A percentile compares a stretch with the other conserved stretches of the same genome.
These are phyloP conservation scores for Lobophora halterata DNA, from an alignment of 2,888 invertebrate genomes.

Conservation along the genomic window DNA sequence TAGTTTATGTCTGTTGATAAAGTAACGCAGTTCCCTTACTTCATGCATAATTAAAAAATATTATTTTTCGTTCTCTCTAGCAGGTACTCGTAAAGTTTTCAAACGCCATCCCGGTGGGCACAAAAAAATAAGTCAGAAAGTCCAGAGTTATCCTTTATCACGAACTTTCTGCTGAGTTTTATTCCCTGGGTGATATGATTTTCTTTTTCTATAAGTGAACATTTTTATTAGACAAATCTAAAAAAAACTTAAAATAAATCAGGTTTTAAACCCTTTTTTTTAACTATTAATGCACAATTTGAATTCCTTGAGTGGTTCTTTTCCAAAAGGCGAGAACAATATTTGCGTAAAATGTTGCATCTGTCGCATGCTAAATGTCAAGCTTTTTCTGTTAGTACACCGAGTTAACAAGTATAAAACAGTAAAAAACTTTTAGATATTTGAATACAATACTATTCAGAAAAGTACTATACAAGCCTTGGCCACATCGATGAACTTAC, in stretches of 20 bases:
- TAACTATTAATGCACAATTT: neutral
- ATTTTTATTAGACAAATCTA: slow-evolving; percentile 1
- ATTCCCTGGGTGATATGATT: slow-evolving; percentile 12
- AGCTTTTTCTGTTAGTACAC: no score
- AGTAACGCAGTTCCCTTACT: no score
- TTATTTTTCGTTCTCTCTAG: no score
- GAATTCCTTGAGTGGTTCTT: neutral
- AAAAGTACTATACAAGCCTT: no score
- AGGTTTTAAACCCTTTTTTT: neutral
- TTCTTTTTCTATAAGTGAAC: slow-evolving; percentile 3
- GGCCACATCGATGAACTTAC: no score
- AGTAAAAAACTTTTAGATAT: no score
- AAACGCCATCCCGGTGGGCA: slow-evolving; percentile 1
- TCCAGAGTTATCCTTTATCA: slow-evolving; percentile 9
- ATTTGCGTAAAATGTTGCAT: slow-evolving; percentile 46
- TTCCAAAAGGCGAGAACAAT: slow-evolving; percentile 37
- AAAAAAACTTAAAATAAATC: neutral
- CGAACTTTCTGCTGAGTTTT: slow-evolving; percentile 10
- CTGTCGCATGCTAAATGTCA: slow-evolving; percentile 33
- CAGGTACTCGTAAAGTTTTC: neutral
- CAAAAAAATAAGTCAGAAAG: slow-evolving; percentile 7
- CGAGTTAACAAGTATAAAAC: no score
- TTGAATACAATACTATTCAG: no score
- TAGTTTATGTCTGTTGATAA: no score
- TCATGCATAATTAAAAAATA: no score